Evolutionary conservation across 2,797 vertebrate species (phyloP).

Genomic region (Gila robusta): DNA sequence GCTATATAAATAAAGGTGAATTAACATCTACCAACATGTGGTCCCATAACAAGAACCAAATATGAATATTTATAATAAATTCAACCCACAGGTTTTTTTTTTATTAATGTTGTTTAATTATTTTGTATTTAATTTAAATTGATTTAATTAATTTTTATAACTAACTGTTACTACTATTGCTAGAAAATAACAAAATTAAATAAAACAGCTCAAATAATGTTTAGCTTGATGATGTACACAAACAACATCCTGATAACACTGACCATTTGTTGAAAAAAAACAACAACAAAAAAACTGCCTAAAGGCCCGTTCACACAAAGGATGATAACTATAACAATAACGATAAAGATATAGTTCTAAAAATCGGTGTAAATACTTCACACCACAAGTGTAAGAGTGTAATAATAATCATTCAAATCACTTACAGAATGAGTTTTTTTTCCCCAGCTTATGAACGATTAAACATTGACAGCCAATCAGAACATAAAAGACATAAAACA

Average conservation of each 20-base stretch:
- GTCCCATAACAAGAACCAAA: background rate
- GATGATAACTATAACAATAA: background rate
- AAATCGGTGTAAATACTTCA: background rate
- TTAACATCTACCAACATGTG: too few species aligned
- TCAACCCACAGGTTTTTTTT: background rate
- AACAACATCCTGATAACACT: background rate
- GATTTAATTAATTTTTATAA: background rate
- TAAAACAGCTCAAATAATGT: background rate
- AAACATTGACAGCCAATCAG: background rate
- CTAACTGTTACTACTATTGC: background rate
- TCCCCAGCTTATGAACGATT: background rate
- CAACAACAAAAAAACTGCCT: fast-evolving
- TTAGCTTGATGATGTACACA: background rate
- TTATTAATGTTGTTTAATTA: background rate
- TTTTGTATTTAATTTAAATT: background rate
- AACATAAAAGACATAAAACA: too few species aligned
- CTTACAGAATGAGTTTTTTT: background rate
- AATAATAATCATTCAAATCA: background rate
- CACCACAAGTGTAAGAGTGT: background rate
- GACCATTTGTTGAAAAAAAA: background rate
- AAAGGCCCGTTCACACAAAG: background rate
- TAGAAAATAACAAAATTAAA: background rate
- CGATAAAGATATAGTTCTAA: background rate
- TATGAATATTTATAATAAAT: background rate
- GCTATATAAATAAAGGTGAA: too few species aligned